Percentiles rank a stretch among this genome's conserved stretches.
These are phyloP conservation scores for Cremastinae sp. DNA, from an alignment of 2,888 invertebrate genomes.

Conservation along the genomic window DNA sequence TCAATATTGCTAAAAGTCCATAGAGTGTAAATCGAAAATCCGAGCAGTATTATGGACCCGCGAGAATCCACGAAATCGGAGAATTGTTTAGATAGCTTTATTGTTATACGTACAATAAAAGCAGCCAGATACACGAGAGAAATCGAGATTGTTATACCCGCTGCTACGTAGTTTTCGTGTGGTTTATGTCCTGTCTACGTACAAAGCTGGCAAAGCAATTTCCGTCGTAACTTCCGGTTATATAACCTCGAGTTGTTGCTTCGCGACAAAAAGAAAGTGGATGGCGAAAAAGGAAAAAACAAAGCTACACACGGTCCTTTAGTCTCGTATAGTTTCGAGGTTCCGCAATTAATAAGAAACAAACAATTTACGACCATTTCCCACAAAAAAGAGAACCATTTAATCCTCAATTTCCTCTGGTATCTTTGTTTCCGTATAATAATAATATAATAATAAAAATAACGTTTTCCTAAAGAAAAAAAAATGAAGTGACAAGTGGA, in stretches of 20 bases:
- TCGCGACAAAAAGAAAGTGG: background rate
- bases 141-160: conserved; percentile 33
- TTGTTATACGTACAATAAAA: conserved; percentile 1
- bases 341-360: no score
- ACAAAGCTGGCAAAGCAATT: conserved; percentile 39
- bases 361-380: no score
- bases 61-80: conserved; percentile 9
- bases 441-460: no score
- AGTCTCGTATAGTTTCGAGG: background rate
- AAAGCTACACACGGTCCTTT: background rate
- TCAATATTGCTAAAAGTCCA: conserved; percentile 26
- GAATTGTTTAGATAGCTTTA: conserved; percentile 30
- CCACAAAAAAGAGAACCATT: no score
- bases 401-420: no score
- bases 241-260: background rate
- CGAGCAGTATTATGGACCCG: background rate
- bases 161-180: conserved; percentile 21
- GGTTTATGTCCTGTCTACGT: conserved; percentile 28
- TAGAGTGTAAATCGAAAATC: conserved; percentile 35
- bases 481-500: no score
- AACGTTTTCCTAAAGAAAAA: no score
- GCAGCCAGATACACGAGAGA: conserved; percentile 5
- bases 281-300: background rate
- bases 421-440: no score
- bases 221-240: conserved; percentile 23